Evolutionary conservation across 2,797 vertebrate genomes (phyloP).

Genomic region (Dendrocincla fuliginosa): DNA sequence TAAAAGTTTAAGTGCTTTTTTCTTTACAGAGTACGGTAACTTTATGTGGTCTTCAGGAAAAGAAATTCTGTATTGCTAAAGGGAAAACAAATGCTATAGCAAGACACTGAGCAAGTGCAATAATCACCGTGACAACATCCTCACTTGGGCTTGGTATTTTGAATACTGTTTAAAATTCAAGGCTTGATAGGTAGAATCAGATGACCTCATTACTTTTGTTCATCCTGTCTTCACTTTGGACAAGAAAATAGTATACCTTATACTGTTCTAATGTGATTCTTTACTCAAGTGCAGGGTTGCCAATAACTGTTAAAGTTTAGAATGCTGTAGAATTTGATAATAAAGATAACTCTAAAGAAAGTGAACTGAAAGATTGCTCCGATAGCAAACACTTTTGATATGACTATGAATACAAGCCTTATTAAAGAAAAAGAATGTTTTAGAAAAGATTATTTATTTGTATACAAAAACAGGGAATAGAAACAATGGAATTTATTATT

Average conservation of each 20-base stretch:
- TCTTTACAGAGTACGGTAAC: neutral
- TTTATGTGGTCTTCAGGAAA: conserved; percentile 6
- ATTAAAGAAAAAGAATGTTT: conserved; percentile 57
- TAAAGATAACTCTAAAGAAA: conserved; percentile 44
- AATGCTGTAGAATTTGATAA: conserved; percentile 52
- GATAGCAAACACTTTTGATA: conserved; percentile 58
- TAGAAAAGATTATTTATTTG: conserved; percentile 61
- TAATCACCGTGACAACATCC: conserved; percentile 8
- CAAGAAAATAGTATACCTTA: conserved; percentile 41
- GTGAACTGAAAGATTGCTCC: conserved; percentile 40
- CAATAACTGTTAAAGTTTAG: conserved; percentile 30
- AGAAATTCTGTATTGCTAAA: neutral
- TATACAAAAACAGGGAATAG: conserved; percentile 33
- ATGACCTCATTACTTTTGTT: conserved; percentile 19
- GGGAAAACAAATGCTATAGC: neutral
- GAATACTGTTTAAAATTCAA: conserved; percentile 36
- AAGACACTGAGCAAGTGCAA: conserved; percentile 24
- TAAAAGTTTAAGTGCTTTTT: conserved; percentile 39
- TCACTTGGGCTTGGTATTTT: conserved; percentile 29
- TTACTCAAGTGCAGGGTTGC: conserved; percentile 55
- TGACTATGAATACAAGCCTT: conserved; percentile 49
- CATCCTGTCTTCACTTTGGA: conserved; percentile 28
- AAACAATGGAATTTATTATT: conserved; percentile 46
- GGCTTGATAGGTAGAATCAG: conserved; percentile 27
- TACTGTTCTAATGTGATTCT: conserved; percentile 48